Conservation (phyloP, 2,113 vertebrate species). For the Tinamus guttatus region DNA sequence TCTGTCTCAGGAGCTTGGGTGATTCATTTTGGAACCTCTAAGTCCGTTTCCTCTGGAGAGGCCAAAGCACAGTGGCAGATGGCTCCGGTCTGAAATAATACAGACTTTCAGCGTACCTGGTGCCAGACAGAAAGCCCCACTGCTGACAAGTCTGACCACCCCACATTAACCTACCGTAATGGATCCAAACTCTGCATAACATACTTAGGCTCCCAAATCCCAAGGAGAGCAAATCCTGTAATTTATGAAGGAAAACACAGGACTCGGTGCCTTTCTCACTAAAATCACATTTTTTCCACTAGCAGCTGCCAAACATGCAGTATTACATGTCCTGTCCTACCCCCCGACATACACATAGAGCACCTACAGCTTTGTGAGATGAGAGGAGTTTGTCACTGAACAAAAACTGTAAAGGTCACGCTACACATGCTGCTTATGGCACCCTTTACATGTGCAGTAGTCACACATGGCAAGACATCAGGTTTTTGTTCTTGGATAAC, state of each 20-base stretch:
- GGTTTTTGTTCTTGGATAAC: not conserved
- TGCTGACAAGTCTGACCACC: not conserved
- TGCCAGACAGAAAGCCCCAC: not conserved
- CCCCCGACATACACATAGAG: not conserved
- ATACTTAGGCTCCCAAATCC: not conserved
- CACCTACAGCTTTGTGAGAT: not conserved
- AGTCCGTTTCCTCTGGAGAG: fast-evolving
- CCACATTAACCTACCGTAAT: not conserved
- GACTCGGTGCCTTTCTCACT: not conserved
- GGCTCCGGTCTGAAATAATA: not conserved
- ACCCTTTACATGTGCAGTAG: not conserved
- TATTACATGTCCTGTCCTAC: not conserved
- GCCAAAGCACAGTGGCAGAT: not conserved
- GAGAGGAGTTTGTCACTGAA: not conserved
- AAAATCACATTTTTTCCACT: not conserved
- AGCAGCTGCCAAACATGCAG: not conserved
- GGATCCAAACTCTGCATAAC: not conserved
- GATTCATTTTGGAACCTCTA: not conserved
- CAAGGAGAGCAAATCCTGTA: not conserved
- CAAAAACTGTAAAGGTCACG: not conserved
- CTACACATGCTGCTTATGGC: not conserved
- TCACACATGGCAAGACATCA: not conserved
- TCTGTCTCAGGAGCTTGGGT: not conserved
- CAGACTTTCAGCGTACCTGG: not conserved
- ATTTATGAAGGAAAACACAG: not conserved